phyloP scores from a whole-genome alignment of 2,113 vertebrate species.

The Charina bottae region DNA sequence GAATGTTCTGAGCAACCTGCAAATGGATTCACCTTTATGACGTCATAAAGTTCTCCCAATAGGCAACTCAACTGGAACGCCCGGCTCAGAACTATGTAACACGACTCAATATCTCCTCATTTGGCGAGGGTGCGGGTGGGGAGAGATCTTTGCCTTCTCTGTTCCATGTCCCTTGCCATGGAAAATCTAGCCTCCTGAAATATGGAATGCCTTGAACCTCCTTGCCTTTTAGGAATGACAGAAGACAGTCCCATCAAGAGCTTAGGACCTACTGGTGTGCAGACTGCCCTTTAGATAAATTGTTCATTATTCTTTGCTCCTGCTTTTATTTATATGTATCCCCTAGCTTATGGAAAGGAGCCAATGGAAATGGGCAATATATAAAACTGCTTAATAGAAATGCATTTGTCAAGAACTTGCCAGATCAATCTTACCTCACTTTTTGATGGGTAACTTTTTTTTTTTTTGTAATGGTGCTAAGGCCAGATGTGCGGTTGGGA shows the following conservation, averaged over 20 bases:
- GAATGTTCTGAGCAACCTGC: background rate
- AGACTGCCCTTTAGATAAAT: background rate
- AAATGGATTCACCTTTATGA: background rate
- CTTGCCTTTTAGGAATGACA: background rate
- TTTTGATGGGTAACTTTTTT: background rate
- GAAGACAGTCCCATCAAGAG: background rate
- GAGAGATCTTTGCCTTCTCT: background rate
- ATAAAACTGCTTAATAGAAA: background rate
- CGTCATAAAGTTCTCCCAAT: background rate
- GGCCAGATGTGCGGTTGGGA: background rate
- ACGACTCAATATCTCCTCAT: background rate
- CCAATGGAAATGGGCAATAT: background rate
- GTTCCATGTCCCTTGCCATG: background rate
- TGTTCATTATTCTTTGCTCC: background rate
- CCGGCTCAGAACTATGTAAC: background rate
- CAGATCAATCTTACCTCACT: background rate
- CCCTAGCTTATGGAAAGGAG: background rate
- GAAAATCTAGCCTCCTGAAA: background rate
- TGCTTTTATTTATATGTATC: background rate
- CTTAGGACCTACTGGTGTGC: background rate
- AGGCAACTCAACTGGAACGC: background rate
- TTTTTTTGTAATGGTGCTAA: background rate
- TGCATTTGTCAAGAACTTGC: background rate
- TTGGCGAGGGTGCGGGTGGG: background rate
- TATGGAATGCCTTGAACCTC: background rate